Evolutionary conservation across 2,113 vertebrate genomes (phyloP), one percentile per base, ranked within the genome.

Genomic region (human): DNA sequence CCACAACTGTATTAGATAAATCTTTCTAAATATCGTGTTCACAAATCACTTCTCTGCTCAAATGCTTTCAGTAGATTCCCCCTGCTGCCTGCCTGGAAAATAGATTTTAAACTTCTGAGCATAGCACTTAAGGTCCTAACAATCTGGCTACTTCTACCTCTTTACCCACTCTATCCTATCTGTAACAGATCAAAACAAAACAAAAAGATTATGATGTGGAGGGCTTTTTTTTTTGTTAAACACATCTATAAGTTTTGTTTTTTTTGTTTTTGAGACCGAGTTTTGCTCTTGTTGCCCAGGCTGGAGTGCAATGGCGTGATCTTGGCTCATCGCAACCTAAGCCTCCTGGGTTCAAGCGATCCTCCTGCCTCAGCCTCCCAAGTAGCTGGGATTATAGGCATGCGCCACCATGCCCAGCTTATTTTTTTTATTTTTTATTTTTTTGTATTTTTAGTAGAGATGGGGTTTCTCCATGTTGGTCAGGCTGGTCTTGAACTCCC

Each of bases 41-140:
- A 85, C 18, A 45, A 59, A 87, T 94, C 82, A 93, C 57, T 93
- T 97, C 45, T 38, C 45, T 92, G 75, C 35, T 92, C 57, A 94
- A 97, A 95, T 59, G 55, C 11, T 79, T 89, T 85, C n/a, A 86
- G 73, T 1, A 88, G 76, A 72, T 90, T 30, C 35, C 45, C 72
- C 10, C 30, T 50, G 57, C 35, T 32, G 22, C n/a, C 16, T 66
- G 48, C 4, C 48, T 27, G 20, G 16, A 76, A 22, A 82, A 82
- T 0, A 61, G 18, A 94, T n/a, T 55, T 83, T 81, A 89, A 86
- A 73, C 50, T 80, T 68, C 45, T 80, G 18, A 78, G n/a, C 20
- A 86, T 5, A 61, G 30, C 52, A 83, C 45, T 96, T 66, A 87
- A 84, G 38, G 48, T 93, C 32, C 17, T 90, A 55, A 80, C 16